A percentile compares a stretch with the other conserved stretches of the same genome.
Conservation (phyloP, 2,113 vertebrate genomes). For the Anser brachyrhynchus region DNA sequence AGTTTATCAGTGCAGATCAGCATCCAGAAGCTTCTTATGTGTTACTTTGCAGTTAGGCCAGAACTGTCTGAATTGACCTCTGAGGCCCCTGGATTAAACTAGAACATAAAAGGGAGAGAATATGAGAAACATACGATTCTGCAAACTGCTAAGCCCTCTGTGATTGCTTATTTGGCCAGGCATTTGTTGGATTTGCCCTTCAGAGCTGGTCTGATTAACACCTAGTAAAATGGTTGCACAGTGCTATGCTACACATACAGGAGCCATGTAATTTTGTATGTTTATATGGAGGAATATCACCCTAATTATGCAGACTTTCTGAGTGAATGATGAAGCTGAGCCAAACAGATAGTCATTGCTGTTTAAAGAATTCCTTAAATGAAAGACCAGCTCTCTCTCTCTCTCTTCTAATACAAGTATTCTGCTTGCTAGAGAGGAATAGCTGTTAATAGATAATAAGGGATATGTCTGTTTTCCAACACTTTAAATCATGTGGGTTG, state of each 20-base stretch:
- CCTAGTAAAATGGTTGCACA: not conserved
- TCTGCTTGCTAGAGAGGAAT: not conserved
- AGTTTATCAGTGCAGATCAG: slow-evolving; percentile 47
- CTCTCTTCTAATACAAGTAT: not conserved
- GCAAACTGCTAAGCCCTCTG: not conserved
- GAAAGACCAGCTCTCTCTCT: not conserved
- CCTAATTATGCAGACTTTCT: slow-evolving; percentile 20
- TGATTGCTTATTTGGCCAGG: slow-evolving; percentile 39
- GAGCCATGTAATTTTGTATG: not conserved
- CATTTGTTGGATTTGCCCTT: slow-evolving; percentile 30
- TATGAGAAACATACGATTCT: not conserved
- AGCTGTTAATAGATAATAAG: slow-evolving; percentile 28
- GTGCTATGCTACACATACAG: not conserved
- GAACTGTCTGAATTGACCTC: slow-evolving; percentile 47
- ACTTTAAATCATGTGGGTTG: slow-evolving; percentile 8
- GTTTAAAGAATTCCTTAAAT: slow-evolving; percentile 22
- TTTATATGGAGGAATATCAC: not conserved
- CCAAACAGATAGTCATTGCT: not conserved
- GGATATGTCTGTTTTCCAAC: not conserved
- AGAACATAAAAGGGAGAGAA: slow-evolving; percentile 9
- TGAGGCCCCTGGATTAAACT: slow-evolving; percentile 34
- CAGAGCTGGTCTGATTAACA: slow-evolving; percentile 40
- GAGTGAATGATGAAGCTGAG: not conserved
- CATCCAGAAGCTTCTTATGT: slow-evolving; percentile 44
- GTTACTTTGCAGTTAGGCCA: slow-evolving; percentile 38